Conservation (phyloP, 1,140 invertebrate species). For the Ostrea denselamellosa region DNA sequence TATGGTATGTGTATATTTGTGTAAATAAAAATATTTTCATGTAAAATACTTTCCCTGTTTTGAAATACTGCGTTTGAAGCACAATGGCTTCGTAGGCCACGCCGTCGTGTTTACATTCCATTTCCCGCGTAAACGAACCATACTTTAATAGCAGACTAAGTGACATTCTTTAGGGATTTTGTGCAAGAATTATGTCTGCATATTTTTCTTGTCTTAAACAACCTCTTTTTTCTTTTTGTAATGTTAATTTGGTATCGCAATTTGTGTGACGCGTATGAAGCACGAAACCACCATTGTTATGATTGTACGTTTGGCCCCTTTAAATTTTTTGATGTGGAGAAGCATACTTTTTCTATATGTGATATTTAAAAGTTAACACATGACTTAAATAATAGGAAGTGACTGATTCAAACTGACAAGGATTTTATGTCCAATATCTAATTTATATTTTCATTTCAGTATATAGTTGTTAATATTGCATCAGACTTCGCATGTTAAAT, state of each 20-base stretch:
- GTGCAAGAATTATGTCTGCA: not conserved
- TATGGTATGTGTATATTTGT: not conserved
- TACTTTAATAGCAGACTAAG: not conserved
- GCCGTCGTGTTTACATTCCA: conserved; percentile 41
- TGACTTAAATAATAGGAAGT: too few species aligned
- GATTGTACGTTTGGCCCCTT: not conserved
- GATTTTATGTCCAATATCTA: too few species aligned
- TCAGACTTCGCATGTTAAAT: too few species aligned
- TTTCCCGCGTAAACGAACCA: conserved; percentile 43
- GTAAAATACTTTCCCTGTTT: not conserved
- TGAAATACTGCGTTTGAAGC: not conserved
- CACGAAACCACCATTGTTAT: not conserved
- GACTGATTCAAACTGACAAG: too few species aligned
- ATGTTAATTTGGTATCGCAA: not conserved
- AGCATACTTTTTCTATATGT: not conserved
- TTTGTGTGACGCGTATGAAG: not conserved
- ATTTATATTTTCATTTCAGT: too few species aligned
- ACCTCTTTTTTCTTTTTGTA: not conserved
- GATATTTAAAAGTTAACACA: not conserved
- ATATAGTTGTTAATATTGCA: too few species aligned
- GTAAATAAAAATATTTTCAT: not conserved
- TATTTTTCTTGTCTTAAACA: not conserved
- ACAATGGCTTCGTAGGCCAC: not conserved
- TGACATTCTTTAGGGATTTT: not conserved
- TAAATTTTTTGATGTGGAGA: not conserved